Evolutionary conservation across 2,888 invertebrate species (phyloP), one percentile per base, ranked within the genome.

Genomic region (Cephalotes varians): DNA sequence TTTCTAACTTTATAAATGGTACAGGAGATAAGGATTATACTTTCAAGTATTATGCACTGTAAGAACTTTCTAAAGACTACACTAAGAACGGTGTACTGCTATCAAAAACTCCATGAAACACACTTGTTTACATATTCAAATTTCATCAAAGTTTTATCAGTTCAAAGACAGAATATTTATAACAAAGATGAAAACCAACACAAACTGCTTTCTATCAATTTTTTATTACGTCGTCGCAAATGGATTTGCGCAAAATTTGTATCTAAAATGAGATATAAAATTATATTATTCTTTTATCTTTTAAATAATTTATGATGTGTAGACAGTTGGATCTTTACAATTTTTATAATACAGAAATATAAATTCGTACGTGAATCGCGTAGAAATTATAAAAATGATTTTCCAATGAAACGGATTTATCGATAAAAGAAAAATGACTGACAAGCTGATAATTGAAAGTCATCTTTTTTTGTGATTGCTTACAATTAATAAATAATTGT

Each of bases 291-390:
- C 15, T 44, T 7, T 49, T 34, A 62, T 34, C n/a, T 37, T n/a
- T n/a, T 18, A 15, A 3, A 2, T 76, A 34, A 51, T 40, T 28
- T 28, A 44, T 6, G 15, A 37, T 6, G 9, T 37, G 62, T 18
- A n/a, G 21, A 25, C 51, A 44, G 34, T 44, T 40, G 40, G 21
- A 58, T 67, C 21, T 77, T 67, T 21, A 54, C 44, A 64, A 62
- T 67, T 31, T 54, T 40, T 9, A 49, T 49, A 28, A 37, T 28
- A 31, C 15, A 64, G 12, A 21, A 5, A 25, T 7, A 18, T 44
- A 1, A 44, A 44, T 65, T 65, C 4, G 25, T 40, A 21, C 15
- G 12, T 56, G 15, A 2, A 12, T 40, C 12, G 18, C 10, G 12
- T 44, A 44, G 18, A 65, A 62, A 37, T 62, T 7, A 37, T 37